Base-by-base conservation (phyloP, 2,797 vertebrate species). In the Carduelis carduelis region DNA sequence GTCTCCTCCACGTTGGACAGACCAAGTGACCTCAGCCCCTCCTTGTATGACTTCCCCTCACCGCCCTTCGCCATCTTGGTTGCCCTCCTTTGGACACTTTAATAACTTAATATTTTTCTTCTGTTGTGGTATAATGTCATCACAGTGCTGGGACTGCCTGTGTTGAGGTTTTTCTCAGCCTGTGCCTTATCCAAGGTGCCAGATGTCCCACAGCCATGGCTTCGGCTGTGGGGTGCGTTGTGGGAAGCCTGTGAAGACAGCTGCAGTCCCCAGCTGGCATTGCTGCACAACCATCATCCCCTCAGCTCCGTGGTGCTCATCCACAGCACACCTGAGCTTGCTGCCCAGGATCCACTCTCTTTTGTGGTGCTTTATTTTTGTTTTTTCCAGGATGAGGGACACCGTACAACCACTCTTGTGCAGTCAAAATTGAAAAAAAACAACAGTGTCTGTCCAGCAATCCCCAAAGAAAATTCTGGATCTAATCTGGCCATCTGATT, bases 191-290 rank as follows among this genome's bases (percentile, higher is more conserved):
- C 1, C 1, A 4, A 18, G 27, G 21, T 19, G 35, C 28, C 8
- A 3, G 7, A 6, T 18, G 19, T 18, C 49, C 30, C 2, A 1
- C 41, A 28, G 0, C 12, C 6, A 1, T 5, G 46, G n/a, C 35
- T 13, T 34, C 0, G 1, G 28, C 32, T 35, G 19, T 0, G 2
- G 22, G 27, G 2, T 26, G 72, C 4, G 3, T 0, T 7, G 26
- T 0, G n/a, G 57, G 14, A 19, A 23, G 6, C 10, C 55, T 14
- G 18, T 8, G 74, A 11, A 30, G 52, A 4, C 1, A 6, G 46
- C 22, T 6, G 68, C 0, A 0, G 44, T 15, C 12, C 14, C 11
- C 56, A 15, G 55, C 3, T 3, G 0, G 22, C 3, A 6, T 8
- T 26, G 7, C 21, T n/a, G 21, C 6, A 5, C 10, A 28, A 5